phyloP scores from a whole-genome alignment of 2,113 vertebrate genomes.

The Rhabdornis inornatus region DNA sequence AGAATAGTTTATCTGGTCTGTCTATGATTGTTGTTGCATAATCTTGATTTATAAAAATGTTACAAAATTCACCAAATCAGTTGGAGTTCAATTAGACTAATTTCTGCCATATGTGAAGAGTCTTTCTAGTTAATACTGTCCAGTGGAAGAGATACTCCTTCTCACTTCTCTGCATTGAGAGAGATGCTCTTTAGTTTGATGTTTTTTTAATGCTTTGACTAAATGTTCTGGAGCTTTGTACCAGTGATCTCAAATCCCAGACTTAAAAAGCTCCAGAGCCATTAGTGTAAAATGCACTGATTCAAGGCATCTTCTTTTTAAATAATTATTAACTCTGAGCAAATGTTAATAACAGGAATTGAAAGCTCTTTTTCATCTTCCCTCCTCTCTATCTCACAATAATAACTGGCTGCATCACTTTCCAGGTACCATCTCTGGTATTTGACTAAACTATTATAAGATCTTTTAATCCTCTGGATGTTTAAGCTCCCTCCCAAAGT shows the following conservation, averaged over 20 bases:
- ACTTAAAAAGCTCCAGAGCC: not conserved
- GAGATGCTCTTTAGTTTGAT: not conserved
- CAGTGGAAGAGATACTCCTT: not conserved
- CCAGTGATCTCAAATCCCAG: not conserved
- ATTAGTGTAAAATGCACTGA: not conserved
- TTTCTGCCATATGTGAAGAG: not conserved
- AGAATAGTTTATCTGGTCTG: not conserved
- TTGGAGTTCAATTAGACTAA: not conserved
- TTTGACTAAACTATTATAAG: not conserved
- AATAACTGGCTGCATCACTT: not conserved
- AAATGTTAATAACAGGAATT: not conserved
- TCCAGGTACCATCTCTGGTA: not conserved
- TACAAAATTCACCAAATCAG: not conserved
- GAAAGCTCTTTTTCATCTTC: not conserved
- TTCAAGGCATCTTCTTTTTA: not conserved
- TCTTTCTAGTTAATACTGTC: not conserved
- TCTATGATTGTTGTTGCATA: not conserved
- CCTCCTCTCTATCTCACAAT: not conserved
- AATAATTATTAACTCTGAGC: not conserved
- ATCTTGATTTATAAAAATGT: not conserved
- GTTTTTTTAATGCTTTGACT: not conserved
- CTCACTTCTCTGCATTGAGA: not conserved
- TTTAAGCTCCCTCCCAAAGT: not conserved
- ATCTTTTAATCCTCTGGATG: not conserved
- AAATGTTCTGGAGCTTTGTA: not conserved